Base-by-base conservation (phyloP, 2,797 vertebrate genomes). In the Thunnus albacares region DNA sequence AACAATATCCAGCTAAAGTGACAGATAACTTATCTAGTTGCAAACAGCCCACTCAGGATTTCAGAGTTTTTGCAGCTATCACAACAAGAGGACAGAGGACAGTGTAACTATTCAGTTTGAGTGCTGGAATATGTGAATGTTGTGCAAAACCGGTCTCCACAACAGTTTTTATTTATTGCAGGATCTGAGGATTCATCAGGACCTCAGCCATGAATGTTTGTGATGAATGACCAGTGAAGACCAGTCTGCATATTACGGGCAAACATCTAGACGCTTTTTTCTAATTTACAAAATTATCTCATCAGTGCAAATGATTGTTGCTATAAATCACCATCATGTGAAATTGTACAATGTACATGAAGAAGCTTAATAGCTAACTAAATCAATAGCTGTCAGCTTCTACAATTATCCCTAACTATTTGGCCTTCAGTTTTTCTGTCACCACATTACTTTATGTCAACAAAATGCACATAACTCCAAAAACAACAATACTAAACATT, bases 361-460 rank as follows among this genome's bases (percentile, higher is more conserved):
- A 69, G 58, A 70, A 17, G 52, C 59, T 20, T 75, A 58, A 83
- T 59, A 33, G 58, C 22, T 3, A 28, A 60, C 51, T 35, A 57
- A 82, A 85, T 83, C 80, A 83, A 77, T 76, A 71, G 20, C 62
- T 81, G 79, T 57, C 77, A 41, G 74, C 47, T 57, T n/a, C 47
- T 2, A 74, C 38, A 80, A 80, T 77, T 78, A 82, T 20, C 43
- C 30, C 28, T 47, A n/a, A 68, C 24, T 20, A 28, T 66, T 76
- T 56, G 13, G 60, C 63, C 30, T 73, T 60, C 26, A 11, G 13
- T 64, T 74, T 51, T 24, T 65, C 28, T 10, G 20, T 57, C 30
- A 33, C 26, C 56, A 30, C 5, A 20, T 66, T 72, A 12, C 22
- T 26, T 18, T n/a, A 33, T 75, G 41, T 60, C 12, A 70, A 47